These are phyloP conservation scores for Eupeodes latifasciatus DNA, from an alignment of 2,888 invertebrate species.

Conservation along the genomic window DNA sequence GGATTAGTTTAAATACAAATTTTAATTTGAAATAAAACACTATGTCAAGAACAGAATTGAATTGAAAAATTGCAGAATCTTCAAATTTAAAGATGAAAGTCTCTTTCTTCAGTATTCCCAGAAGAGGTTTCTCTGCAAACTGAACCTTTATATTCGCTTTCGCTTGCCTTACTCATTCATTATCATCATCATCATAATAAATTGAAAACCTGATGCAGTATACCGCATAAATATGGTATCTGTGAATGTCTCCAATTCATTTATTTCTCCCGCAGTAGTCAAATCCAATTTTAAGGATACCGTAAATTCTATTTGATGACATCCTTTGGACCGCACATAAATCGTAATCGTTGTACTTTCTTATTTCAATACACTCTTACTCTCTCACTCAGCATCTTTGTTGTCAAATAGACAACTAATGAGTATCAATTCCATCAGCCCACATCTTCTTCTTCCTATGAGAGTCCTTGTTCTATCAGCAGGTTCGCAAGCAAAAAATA, in stretches of 20 bases:
- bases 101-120: neutral
- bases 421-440: conserved; percentile 70
- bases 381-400: conserved; percentile 58
- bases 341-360: conserved; percentile 58
- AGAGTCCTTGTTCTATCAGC: neutral
- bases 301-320: conserved; percentile 66
- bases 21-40: too few relatives aligned
- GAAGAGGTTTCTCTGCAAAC: neutral
- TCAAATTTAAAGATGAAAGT: conserved; percentile 21
- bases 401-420: conserved; percentile 74
- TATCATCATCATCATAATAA: neutral
- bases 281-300: conserved; percentile 48
- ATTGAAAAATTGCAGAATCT: neutral
- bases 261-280: neutral
- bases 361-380: conserved; percentile 26
- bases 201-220: conserved; percentile 18
- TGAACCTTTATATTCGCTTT: neutral
- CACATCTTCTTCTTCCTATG: conserved; percentile 13
- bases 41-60: neutral
- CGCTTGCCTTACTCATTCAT: neutral
- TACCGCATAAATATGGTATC: neutral
- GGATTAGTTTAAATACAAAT: neutral
- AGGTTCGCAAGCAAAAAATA: neutral
- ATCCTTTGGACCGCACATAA: conserved; percentile 67
- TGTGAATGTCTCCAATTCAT: conserved; percentile 8